Conservation (phyloP, 2,888 invertebrate genomes). For the Druceiella hillmani region DNA sequence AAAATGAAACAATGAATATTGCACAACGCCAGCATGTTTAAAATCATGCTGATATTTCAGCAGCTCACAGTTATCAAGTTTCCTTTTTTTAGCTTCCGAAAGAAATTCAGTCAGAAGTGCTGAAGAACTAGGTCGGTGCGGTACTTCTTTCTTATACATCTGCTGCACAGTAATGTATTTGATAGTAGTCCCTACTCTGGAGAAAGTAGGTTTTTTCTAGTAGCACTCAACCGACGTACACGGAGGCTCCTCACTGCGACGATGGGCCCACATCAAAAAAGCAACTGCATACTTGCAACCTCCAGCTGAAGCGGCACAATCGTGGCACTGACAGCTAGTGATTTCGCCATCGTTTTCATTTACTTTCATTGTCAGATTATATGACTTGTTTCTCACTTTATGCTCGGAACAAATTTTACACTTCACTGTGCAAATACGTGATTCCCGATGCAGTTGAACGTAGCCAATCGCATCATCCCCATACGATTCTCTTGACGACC, state of each 20-base stretch:
- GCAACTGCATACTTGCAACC: slow-evolving; percentile 10
- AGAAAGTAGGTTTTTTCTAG: slow-evolving; percentile 10
- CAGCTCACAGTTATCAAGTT: too few relatives aligned
- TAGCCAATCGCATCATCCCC: too few relatives aligned
- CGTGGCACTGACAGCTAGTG: slow-evolving; percentile 5
- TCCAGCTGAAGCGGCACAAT: slow-evolving; percentile 9
- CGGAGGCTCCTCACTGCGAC: slow-evolving; percentile 11
- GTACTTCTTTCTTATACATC: too few relatives aligned
- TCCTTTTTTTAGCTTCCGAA: too few relatives aligned
- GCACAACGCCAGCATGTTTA: too few relatives aligned
- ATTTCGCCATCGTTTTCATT: slow-evolving; percentile 2
- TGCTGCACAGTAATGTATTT: too few relatives aligned
- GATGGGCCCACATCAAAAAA: slow-evolving; percentile 12
- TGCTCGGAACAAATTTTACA: neutral
- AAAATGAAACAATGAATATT: too few relatives aligned
- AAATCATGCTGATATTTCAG: too few relatives aligned
- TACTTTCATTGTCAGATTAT: neutral
- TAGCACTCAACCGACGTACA: slow-evolving; percentile 11
- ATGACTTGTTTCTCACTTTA: neutral
- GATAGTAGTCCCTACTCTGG: slow-evolving; percentile 6
- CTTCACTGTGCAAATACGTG: slow-evolving; percentile 2
- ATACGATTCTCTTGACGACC: slow-evolving; percentile 4
- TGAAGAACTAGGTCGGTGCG: too few relatives aligned
- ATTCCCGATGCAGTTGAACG: neutral
- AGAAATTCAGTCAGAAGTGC: too few relatives aligned